Percentiles rank a stretch among this genome's conserved stretches.
phyloP scores from a whole-genome alignment of 2,113 vertebrate species.

The Eidolon helvum region DNA sequence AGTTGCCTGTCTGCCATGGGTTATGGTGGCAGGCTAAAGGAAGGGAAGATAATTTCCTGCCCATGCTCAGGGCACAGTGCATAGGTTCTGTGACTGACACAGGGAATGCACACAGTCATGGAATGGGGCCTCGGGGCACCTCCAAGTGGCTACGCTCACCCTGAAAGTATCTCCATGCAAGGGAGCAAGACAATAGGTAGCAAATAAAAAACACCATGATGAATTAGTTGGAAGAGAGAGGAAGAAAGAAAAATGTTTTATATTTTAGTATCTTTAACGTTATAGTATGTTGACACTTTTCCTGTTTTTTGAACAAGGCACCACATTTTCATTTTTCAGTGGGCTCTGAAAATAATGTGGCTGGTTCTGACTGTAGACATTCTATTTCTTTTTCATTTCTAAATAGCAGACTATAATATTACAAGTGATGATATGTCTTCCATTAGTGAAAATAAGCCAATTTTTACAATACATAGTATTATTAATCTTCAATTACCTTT shows the following conservation, averaged over 20 bases:
- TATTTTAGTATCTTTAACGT: not conserved
- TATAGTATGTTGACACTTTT: not conserved
- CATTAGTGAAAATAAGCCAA: constrained; percentile 52
- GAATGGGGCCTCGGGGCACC: rapidly evolving
- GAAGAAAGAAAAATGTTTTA: not conserved
- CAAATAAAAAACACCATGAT: not conserved
- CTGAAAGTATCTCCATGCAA: not conserved
- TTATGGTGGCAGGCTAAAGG: not conserved
- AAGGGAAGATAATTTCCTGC: not conserved
- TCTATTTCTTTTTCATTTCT: constrained; percentile 23
- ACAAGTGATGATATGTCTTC: constrained; percentile 13
- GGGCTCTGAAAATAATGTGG: not conserved
- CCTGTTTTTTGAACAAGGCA: not conserved
- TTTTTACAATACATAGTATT: constrained; percentile 43
- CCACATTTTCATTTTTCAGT: not conserved
- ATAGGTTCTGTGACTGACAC: not conserved
- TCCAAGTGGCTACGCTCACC: not conserved
- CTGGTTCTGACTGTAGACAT: not conserved
- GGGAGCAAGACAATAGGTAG: not conserved
- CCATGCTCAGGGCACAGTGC: not conserved
- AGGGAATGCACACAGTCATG: not conserved
- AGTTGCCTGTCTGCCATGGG: not conserved
- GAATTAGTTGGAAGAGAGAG: not conserved
- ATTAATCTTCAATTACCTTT: constrained; percentile 62
- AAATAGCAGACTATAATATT: not conserved